These are phyloP conservation scores for Elmis aenea DNA, from an alignment of 2,888 invertebrate genomes.

Conservation along the genomic window DNA sequence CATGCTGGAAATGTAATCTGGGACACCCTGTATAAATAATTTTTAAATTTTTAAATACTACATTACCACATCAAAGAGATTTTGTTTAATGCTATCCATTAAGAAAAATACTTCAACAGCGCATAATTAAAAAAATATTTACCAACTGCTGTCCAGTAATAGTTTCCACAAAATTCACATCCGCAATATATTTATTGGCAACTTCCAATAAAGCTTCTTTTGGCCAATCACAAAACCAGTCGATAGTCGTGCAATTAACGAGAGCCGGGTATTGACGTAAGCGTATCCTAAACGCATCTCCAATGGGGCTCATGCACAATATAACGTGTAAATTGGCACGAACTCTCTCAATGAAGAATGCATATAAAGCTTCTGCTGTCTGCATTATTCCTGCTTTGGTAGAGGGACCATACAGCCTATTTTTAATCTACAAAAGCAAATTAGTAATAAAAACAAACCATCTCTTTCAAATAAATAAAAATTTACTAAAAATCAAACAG, in stretches of 20 bases:
- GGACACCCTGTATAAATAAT: too few species aligned
- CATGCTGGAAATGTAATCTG: too few species aligned
- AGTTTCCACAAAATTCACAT: conserved; percentile 65
- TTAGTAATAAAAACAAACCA: conserved; percentile 1
- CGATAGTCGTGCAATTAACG: conserved; percentile 82
- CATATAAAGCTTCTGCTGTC: conserved; percentile 66
- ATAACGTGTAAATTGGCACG: conserved; percentile 73
- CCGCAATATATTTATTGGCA: conserved; percentile 73
- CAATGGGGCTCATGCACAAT: conserved; percentile 85
- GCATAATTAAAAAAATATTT: too few species aligned
- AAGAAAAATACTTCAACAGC: too few species aligned
- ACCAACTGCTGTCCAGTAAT: conserved; percentile 60
- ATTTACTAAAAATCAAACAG: too few species aligned
- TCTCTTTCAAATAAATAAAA: not conserved
- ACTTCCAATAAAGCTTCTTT: conserved; percentile 84
- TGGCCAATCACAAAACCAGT: conserved; percentile 90
- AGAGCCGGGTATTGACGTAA: conserved; percentile 84
- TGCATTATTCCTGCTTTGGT: conserved; percentile 53
- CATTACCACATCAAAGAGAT: too few species aligned
- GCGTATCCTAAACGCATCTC: conserved; percentile 76
- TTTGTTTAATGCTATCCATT: too few species aligned
- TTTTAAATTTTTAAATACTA: too few species aligned
- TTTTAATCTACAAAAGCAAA: conserved; percentile 47
- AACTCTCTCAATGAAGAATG: conserved; percentile 73
- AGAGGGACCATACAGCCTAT: conserved; percentile 54